These are phyloP conservation scores for Hydrolagus colliei DNA, from an alignment of 2,797 vertebrate genomes.

Conservation along the genomic window DNA sequence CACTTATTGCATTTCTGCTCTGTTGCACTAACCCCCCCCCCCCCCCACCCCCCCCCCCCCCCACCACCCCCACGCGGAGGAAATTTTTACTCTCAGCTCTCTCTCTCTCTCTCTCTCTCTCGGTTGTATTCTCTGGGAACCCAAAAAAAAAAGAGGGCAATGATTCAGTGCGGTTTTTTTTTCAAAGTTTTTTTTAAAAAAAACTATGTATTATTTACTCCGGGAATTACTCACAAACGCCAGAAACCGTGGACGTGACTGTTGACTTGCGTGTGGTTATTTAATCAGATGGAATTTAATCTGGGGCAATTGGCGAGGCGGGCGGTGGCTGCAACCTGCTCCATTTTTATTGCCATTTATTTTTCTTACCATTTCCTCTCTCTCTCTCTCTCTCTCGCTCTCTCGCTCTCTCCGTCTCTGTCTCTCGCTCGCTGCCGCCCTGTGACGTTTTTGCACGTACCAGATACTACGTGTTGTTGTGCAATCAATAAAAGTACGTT, in stretches of 20 bases:
- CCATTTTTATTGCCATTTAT: background rate
- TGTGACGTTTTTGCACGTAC: background rate
- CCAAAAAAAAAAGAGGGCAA: too few relatives aligned
- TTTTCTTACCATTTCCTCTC: background rate
- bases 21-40: too few relatives aligned
- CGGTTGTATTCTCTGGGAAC: too few relatives aligned
- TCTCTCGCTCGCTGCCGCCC: background rate
- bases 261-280: background rate
- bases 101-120: too few relatives aligned
- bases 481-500: background rate
- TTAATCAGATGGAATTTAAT: constrained; percentile 21
- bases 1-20: too few relatives aligned
- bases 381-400: background rate
- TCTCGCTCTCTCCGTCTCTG: too few relatives aligned
- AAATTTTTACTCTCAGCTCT: too few relatives aligned
- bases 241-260: background rate
- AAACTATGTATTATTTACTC: background rate
- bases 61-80: too few relatives aligned
- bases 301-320: background rate
- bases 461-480: background rate
- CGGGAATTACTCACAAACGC: constrained; percentile 9
- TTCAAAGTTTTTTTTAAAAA: too few relatives aligned
- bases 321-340: background rate
- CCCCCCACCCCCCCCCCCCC: too few relatives aligned
- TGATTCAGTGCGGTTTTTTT: constrained; percentile 16